Evolutionary conservation across 2,797 vertebrate species (phyloP).

Genomic region (Acrocephalus scirpaceus): DNA sequence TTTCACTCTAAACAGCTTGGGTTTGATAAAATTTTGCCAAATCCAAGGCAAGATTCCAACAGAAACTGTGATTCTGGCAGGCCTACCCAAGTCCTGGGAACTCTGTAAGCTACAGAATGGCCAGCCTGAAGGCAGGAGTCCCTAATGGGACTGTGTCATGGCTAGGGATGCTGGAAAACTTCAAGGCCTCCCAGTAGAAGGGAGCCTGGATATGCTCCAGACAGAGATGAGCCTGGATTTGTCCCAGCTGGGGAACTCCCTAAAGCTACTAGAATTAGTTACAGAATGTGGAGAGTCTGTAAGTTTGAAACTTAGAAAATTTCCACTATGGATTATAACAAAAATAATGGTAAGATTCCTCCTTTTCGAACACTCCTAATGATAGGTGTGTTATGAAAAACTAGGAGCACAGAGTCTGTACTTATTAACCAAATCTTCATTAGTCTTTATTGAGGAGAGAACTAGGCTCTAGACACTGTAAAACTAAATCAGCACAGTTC

Average conservation of each 20-base stretch:
- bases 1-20: slow-evolving; percentile 44
- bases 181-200: slow-evolving; percentile 23
- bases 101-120: slow-evolving; percentile 18
- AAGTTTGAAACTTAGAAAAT: slow-evolving; percentile 9
- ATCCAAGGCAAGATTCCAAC: slow-evolving; percentile 39
- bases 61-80: slow-evolving; percentile 46
- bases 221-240: slow-evolving; percentile 42
- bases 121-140: slow-evolving; percentile 47
- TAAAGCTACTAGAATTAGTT: slow-evolving; percentile 59
- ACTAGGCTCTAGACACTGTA: neutral
- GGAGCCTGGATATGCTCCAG: slow-evolving; percentile 32
- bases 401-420: neutral
- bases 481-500: neutral
- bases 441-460: neutral
- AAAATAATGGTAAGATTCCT: neutral
- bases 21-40: slow-evolving; percentile 22
- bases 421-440: neutral
- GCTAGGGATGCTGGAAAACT: slow-evolving; percentile 36
- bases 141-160: neutral
- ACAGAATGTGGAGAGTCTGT: neutral
- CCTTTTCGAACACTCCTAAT: neutral
- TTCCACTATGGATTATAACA: neutral
- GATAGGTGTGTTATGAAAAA: neutral
- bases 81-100: slow-evolving; percentile 36
- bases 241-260: slow-evolving; percentile 44